Percentiles rank a stretch among this genome's conserved stretches.
phyloP scores from a whole-genome alignment of 2,113 vertebrate species.

The Todiramphus saurophagus region DNA sequence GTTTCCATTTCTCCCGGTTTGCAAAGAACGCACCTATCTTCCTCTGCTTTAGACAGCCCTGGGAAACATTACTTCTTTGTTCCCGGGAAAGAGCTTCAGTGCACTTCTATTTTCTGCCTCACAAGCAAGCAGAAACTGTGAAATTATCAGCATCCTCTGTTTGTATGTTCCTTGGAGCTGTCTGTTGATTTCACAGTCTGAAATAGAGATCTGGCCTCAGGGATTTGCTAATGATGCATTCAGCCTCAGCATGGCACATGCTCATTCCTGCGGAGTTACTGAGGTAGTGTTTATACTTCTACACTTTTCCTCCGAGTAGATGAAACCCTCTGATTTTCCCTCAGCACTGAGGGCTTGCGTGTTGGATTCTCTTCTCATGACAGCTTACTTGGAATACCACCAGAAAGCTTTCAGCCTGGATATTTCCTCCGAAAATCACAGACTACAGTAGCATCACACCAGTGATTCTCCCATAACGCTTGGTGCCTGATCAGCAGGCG shows the following conservation, averaged over 20 bases:
- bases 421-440: neutral
- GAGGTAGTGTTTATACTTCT: slow-evolving; percentile 53
- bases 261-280: slow-evolving; percentile 61
- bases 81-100: neutral
- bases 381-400: slow-evolving; percentile 38
- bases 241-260: slow-evolving; percentile 46
- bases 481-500: neutral
- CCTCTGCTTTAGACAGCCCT: neutral
- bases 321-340: slow-evolving; percentile 43
- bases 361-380: slow-evolving; percentile 46
- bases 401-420: slow-evolving; percentile 41
- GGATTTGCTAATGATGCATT: slow-evolving; percentile 51
- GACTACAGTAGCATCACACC: neutral
- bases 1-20: neutral
- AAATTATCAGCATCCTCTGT: slow-evolving; percentile 51
- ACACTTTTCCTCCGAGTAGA: neutral
- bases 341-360: slow-evolving; percentile 22
- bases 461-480: neutral
- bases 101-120: slow-evolving; percentile 50
- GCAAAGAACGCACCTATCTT: neutral
- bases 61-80: slow-evolving; percentile 6
- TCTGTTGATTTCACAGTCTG: neutral
- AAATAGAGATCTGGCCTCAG: slow-evolving; percentile 24
- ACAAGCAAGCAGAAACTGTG: slow-evolving; percentile 47
- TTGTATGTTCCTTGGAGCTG: slow-evolving; percentile 38